Base-by-base conservation (phyloP, 2,797 vertebrate species). In the Ptychadena robeensis region DNA sequence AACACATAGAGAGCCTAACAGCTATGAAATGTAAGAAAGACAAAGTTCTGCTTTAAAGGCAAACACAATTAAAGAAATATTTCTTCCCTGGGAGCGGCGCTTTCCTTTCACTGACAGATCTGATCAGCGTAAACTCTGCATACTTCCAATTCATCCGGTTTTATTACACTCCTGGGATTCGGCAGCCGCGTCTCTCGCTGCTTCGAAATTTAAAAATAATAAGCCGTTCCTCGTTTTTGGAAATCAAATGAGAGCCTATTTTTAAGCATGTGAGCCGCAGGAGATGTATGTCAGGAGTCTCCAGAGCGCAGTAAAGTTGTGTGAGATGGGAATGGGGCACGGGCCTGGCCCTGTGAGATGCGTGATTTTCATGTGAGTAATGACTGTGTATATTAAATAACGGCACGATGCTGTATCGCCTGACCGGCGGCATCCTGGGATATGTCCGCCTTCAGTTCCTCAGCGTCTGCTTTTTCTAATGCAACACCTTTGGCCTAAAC, bases 161-260 rank as follows among this genome's bases (percentile, higher is more conserved):
- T 68, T 57, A 79, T 28, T 48, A n/a, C 48, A 34, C 76, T 53
- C 44, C 44, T 22, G 65, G 65, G 76, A 79, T 79, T 34, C 30
- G 12, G 11, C 18, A 34, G 15, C 75, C 66, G 63, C 34, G 15
- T 32, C 65, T 78, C 65, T 57, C 65, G 65, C 63, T 57, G 7
- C 44, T 67, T 44, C 44, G 37, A 44, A 68, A 66, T 57, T 59
- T 68, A 68, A 48, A 79, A 79, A 57, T 69, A 79, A 79, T 79
- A 79, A 79, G 66, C 64, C 69, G 76, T 48, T 69, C 59, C 64
- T 79, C 40, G 35, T 79, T 79, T n/a, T 67, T 79, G 53, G 65
- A 37, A 79, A 53, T 79, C 65, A 66, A 68, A 48, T 28, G 37
- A 69, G 28, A 27, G 65, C 40, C 65, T 79, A 79, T 79, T 79